These are phyloP conservation scores for Eustalomyia histrio DNA, from an alignment of 2,888 invertebrate species.

Conservation along the genomic window DNA sequence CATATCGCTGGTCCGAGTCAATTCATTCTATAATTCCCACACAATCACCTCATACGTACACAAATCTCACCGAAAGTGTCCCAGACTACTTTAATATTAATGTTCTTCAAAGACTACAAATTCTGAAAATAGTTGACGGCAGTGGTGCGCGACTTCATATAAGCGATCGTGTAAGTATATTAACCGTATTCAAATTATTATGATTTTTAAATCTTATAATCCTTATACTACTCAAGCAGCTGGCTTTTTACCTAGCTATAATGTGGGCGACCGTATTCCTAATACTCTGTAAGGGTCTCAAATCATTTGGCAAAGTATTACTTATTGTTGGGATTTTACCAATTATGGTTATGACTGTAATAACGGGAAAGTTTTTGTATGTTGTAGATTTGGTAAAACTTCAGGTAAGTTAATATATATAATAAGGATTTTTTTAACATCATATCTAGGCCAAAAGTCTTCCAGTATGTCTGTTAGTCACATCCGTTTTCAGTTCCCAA, in stretches of 20 bases:
- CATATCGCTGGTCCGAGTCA: conserved; percentile 72
- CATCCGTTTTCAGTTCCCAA: too few relatives aligned
- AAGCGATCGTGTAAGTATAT: conserved; percentile 75
- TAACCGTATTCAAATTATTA: neutral
- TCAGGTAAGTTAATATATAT: conserved; percentile 68
- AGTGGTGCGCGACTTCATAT: conserved; percentile 75
- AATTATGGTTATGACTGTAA: conserved; percentile 83
- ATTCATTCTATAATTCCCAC: conserved; percentile 79
- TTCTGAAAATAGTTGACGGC: conserved; percentile 76
- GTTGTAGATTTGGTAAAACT: conserved; percentile 65
- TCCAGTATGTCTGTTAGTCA: too few relatives aligned
- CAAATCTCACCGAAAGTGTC: conserved; percentile 86
- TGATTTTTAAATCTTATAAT: conserved; percentile 39
- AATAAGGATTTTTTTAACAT: too few relatives aligned
- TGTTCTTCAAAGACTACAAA: conserved; percentile 83
- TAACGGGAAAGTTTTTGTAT: conserved; percentile 68
- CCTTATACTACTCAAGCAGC: conserved; percentile 83
- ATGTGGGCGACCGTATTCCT: conserved; percentile 95
- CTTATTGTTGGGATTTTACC: conserved; percentile 90
- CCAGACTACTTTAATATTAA: conserved; percentile 92
- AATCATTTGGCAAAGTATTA: conserved; percentile 81
- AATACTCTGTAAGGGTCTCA: conserved; percentile 91
- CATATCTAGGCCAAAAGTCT: too few relatives aligned
- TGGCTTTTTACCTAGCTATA: conserved; percentile 93
- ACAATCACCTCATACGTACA: conserved; percentile 79